These are phyloP conservation scores for Holothuria glaberrima DNA, from an alignment of 35 echinoderm and acorn worm species.

Conservation along the genomic window DNA sequence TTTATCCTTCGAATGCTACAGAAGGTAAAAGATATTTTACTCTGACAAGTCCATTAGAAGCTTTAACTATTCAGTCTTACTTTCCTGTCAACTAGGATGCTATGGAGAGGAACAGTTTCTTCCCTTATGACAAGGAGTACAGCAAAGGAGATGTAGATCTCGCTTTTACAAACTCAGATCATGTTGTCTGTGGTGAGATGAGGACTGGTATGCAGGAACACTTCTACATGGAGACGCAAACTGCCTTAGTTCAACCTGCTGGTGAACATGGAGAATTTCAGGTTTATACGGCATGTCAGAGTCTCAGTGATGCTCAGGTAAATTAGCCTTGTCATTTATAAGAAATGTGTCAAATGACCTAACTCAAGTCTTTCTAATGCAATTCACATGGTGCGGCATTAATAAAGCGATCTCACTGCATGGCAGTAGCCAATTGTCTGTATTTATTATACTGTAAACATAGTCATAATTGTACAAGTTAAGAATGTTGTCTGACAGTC, in stretches of 20 bases:
- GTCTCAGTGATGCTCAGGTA: constrained; percentile 35
- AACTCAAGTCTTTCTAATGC: too few species aligned
- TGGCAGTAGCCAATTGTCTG: too few species aligned
- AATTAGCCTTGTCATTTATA: not conserved
- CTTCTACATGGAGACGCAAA: constrained; percentile 67
- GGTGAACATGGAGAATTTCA: constrained; percentile 49
- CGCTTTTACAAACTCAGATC: constrained; percentile 54
- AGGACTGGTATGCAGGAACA: constrained; percentile 51
- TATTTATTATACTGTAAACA: too few species aligned
- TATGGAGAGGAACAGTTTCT: constrained; percentile 58
- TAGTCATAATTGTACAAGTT: too few species aligned
- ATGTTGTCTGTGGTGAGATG: constrained; percentile 63
- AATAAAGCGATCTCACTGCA: too few species aligned
- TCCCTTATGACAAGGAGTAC: constrained; percentile 1
- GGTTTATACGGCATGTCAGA: constrained; percentile 22
- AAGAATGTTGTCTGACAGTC: too few species aligned
- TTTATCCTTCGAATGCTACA: too few species aligned
- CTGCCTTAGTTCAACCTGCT: constrained; percentile 1
- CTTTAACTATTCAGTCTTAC: not conserved
- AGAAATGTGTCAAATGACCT: too few species aligned
- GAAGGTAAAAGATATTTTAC: too few species aligned
- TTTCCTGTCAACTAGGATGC: constrained; percentile 63
- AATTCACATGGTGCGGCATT: too few species aligned
- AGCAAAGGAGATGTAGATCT: constrained; percentile 14
- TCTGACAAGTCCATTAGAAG: too few species aligned